These are phyloP conservation scores for Rhorus exstirpatorius DNA, from an alignment of 2,888 invertebrate species.

Conservation along the genomic window DNA sequence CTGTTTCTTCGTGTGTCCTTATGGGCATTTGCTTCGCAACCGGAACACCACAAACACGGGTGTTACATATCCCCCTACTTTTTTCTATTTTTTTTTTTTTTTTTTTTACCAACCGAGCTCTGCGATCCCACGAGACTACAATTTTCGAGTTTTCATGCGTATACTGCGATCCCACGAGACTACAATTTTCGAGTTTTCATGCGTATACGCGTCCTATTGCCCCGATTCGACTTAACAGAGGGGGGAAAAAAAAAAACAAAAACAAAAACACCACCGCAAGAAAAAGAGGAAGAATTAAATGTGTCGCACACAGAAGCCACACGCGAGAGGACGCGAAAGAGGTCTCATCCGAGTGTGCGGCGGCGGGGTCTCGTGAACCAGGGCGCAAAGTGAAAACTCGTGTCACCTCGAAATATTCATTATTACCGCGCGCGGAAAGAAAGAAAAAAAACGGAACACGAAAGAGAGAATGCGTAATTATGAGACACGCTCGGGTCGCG, in stretches of 20 bases:
- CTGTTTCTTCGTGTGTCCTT: slow-evolving; percentile 49
- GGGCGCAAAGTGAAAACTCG: slow-evolving; percentile 76
- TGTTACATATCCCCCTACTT: too few species aligned
- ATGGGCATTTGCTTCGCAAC: slow-evolving; percentile 16
- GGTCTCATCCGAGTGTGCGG: neutral
- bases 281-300: slow-evolving; percentile 3
- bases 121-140: slow-evolving; percentile 71
- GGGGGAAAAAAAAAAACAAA: neutral
- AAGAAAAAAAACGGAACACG: slow-evolving; percentile 27
- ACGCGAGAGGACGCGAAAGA: neutral
- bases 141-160: too few species aligned
- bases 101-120: too few species aligned
- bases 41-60: too few species aligned
- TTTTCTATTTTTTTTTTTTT: too few species aligned
- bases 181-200: too few species aligned
- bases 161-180: too few species aligned
- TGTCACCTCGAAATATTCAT: slow-evolving; percentile 69
- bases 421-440: slow-evolving; percentile 46
- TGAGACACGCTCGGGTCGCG: slow-evolving; percentile 26
- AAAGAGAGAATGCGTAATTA: slow-evolving; percentile 46
- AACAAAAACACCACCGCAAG: neutral
- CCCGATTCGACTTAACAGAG: too few species aligned
- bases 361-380: slow-evolving; percentile 66
- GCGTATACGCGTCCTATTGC: too few species aligned
- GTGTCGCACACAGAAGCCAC: slow-evolving; percentile 15